Evolutionary conservation across 2,797 vertebrate species (phyloP), one percentile per base, ranked within the genome.

Genomic region (Monodelphis domestica): DNA sequence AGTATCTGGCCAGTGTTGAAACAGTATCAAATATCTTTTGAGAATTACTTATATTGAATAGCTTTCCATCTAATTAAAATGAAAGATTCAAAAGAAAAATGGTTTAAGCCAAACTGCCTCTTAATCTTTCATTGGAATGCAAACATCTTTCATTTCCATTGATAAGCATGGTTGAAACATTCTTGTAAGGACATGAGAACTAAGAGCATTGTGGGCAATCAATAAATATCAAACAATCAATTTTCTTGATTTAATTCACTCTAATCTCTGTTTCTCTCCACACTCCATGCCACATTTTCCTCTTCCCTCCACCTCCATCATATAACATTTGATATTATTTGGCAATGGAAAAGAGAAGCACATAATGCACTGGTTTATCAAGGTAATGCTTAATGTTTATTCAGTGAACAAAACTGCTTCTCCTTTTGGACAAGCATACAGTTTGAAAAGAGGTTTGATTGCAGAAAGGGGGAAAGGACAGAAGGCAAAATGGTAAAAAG

Each of bases 11-110:
- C 93, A 94, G 84, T 54, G 84, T 89, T 96, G 63, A 94, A 95
- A 88, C 55, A 54, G 45, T 95, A 98, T 96, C 92, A 97, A 97
- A 70, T 95, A 93, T 94, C 92, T 96, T 97, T 93, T 51, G 94
- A 95, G 59, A 96, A 54, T 45, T 94, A 52, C 38, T 97, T 92
- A 90, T 63, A 96, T 97, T 89, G 57, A 97, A 95, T 92, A 93
- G 7, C n/a, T 96, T 96, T 96, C 45, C 94, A n/a, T 88, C 28
- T 97, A 94, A 94, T 38, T 97, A 97, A 94, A 51, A 38, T 9
- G 30, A 94, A 95, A 94, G 54, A 21, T 89, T n/a, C 55, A 26
- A 88, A 91, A 53, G 57, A 52, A 96, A 92, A 94, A 92, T 92
- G 3, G 29, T 9, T 88, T 45, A 84, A 90, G 89, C 59, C 12